Evolutionary conservation across 2,113 vertebrate species (phyloP), one percentile per base, ranked within the genome.

Genomic region (Mugil cephalus): DNA sequence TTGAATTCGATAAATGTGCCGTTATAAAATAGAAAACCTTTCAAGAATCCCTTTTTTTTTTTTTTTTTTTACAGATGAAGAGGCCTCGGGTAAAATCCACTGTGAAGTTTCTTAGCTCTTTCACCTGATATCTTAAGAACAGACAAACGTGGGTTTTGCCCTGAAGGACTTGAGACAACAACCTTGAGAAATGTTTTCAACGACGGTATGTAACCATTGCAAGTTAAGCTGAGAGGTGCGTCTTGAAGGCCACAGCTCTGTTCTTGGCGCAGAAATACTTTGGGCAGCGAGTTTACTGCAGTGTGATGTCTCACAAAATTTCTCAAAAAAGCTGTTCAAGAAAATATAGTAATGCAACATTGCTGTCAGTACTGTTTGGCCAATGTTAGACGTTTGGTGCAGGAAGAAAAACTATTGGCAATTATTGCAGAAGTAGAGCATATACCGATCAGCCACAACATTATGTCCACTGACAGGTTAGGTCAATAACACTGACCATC

Each of bases 111-210:
- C 19, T 54, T 30, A 4, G 0, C 14, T 77, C 15, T 55, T 61
- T 0, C 11, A 53, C 15, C 30, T 53, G 4, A 15, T 34, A 39
- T 30, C 7, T 11, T 45, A 67, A 60, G 43, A 48, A 8, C 18
- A 62, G 46, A 72, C 17, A n/a, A 52, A 15, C 9, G 10, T 36
- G 21, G 7, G 30, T 10, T 19, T 47, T 40, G 59, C 15, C 43
- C 40, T 24, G 24, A 30, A 13, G 17, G 9, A 12, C 61, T 6
- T 9, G 39, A 46, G 36, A 61, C 39, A 39, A 51, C 50, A 19
- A 38, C 46, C 38, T 39, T 24, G n/a, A 64, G 46, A 14, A 56
- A 17, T 19, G 17, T 50, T 69, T 52, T 40, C 42, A 53, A 39
- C 14, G 3, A 45, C 45, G 36, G 38, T 19, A n/a, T 61, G 10